A percentile compares a stretch with the other conserved stretches of the same genome.
These are phyloP conservation scores for Apeltes quadracus DNA, from an alignment of 2,113 vertebrate genomes.

Conservation along the genomic window DNA sequence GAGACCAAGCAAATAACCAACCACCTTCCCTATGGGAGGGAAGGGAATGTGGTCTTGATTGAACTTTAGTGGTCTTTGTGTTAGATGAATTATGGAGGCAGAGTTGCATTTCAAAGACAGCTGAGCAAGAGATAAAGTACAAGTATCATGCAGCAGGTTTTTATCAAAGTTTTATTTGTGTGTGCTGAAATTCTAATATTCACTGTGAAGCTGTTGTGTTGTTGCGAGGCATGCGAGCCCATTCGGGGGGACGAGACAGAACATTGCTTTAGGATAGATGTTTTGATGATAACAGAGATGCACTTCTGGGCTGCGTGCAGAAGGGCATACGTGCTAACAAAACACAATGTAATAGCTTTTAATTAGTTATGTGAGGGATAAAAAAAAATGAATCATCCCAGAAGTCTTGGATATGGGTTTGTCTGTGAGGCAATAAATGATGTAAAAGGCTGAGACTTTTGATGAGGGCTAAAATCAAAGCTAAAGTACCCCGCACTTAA, in stretches of 20 bases:
- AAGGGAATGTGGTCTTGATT: constrained; percentile 34
- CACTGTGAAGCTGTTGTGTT: constrained; percentile 46
- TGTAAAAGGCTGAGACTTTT: constrained; percentile 12
- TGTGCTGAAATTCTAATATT: constrained; percentile 32
- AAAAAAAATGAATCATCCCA: constrained; percentile 13
- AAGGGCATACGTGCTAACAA: constrained; percentile 23
- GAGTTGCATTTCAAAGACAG: constrained; percentile 31
- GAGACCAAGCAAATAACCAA: constrained; percentile 52
- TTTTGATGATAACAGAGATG: constrained; percentile 48
- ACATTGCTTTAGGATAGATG: constrained; percentile 47
- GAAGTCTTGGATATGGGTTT: constrained; percentile 23
- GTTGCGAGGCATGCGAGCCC: constrained; percentile 10
- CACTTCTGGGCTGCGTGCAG: constrained; percentile 23
- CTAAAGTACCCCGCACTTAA: not conserved
- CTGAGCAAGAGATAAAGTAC: constrained; percentile 41
- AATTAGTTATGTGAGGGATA: constrained; percentile 11
- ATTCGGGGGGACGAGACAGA: constrained; percentile 25
- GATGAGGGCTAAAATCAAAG: constrained; percentile 23
- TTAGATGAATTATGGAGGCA: constrained; percentile 52
- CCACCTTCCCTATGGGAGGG: constrained; percentile 27
- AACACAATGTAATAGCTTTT: constrained; percentile 13
- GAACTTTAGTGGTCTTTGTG: constrained; percentile 52
- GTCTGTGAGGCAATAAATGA: constrained; percentile 23
- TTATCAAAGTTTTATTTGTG: constrained; percentile 65
- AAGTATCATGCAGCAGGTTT: constrained; percentile 29